phyloP scores from a whole-genome alignment of 2,113 vertebrate species.

The Synchiropus splendidus region DNA sequence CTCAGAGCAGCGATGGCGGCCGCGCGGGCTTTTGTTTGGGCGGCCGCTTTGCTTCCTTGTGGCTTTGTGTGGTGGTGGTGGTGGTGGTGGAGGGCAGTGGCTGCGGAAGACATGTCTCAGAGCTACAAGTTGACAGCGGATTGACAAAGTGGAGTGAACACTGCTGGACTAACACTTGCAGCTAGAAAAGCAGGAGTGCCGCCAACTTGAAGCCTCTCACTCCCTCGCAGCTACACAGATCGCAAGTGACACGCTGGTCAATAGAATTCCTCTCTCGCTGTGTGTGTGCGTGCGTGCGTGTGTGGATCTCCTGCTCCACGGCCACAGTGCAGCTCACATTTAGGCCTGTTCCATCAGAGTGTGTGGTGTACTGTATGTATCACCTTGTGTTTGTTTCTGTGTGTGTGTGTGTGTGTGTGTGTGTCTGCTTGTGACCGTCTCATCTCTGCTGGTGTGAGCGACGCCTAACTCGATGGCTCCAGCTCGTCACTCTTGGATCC shows the following conservation, averaged over 20 bases:
- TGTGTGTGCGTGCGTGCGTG: slow-evolving; percentile 4
- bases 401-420: too few relatives aligned
- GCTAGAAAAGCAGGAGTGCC: slow-evolving; percentile 58
- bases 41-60: slow-evolving; percentile 49
- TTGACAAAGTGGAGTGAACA: slow-evolving; percentile 68
- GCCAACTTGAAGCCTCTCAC: slow-evolving; percentile 52
- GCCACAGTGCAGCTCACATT: too few relatives aligned
- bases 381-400: too few relatives aligned
- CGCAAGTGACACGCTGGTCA: slow-evolving; percentile 67
- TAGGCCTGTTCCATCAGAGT: too few relatives aligned
- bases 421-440: too few relatives aligned
- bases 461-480: too few relatives aligned
- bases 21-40: slow-evolving; percentile 46
- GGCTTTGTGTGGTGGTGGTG: slow-evolving; percentile 19
- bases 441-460: too few relatives aligned
- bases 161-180: slow-evolving; percentile 62
- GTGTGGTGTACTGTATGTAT: too few relatives aligned
- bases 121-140: slow-evolving; percentile 67
- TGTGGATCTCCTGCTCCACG: too few relatives aligned
- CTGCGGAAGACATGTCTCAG: slow-evolving; percentile 63
- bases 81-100: not conserved
- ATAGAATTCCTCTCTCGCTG: slow-evolving; percentile 22
- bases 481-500: too few relatives aligned
- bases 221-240: slow-evolving; percentile 63
- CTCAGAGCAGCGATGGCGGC: slow-evolving; percentile 44